Evolutionary conservation across 1,140 invertebrate genomes (phyloP).

Genomic region (Bombus pascuorum): DNA sequence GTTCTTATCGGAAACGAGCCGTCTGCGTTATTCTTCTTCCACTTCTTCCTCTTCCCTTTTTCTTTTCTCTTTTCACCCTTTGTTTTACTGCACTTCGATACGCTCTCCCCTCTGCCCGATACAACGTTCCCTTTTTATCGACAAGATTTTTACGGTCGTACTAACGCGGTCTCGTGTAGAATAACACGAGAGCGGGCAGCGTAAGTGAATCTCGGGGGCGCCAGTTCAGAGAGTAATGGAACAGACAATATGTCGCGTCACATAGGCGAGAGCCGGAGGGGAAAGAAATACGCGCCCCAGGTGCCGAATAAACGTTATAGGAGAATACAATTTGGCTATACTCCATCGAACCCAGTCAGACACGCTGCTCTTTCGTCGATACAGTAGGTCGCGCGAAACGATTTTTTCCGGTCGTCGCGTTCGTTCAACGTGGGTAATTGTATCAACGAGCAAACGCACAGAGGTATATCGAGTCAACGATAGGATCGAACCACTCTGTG

Average conservation of each 20-base stretch:
- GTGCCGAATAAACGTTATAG: slow-evolving; percentile 26
- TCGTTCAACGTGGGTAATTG: slow-evolving; percentile 7
- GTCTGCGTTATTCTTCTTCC: not conserved
- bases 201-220: slow-evolving; percentile 33
- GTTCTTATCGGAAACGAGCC: slow-evolving; percentile 32
- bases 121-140: slow-evolving; percentile 35
- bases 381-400: slow-evolving; percentile 23
- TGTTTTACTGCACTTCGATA: slow-evolving; percentile 21
- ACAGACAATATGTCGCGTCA: slow-evolving; percentile 37
- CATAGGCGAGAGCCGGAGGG: not conserved
- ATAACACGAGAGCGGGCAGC: slow-evolving; percentile 1
- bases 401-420: slow-evolving; percentile 26
- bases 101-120: not conserved
- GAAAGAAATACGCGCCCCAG: slow-evolving; percentile 21
- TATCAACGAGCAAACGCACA: not conserved
- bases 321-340: slow-evolving; percentile 16
- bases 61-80: not conserved
- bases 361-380: not conserved
- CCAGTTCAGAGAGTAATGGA: slow-evolving; percentile 19
- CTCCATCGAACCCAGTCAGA: not conserved
- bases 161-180: not conserved
- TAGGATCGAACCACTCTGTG: not conserved
- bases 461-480: not conserved
- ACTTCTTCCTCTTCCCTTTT: not conserved
- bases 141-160: slow-evolving; percentile 30